Conservation (phyloP, 2,888 invertebrate genomes). For the Autographa gamma region DNA sequence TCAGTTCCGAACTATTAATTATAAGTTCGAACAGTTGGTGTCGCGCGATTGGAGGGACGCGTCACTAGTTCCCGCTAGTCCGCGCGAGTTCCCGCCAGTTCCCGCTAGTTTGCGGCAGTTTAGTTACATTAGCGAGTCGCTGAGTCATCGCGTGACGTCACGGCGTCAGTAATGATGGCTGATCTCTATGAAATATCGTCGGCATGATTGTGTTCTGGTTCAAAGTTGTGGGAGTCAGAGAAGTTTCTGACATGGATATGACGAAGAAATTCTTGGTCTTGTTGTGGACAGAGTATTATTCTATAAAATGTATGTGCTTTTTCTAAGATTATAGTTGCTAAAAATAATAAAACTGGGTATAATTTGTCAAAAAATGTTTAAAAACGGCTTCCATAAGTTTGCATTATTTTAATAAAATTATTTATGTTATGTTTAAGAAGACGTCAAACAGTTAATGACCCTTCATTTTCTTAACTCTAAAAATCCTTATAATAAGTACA, state of each 20-base stretch:
- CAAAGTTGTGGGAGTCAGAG: not conserved
- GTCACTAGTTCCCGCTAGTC: slow-evolving; percentile 38
- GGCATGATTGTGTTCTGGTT: not conserved
- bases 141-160: slow-evolving; percentile 33
- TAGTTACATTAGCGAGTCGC: slow-evolving; percentile 34
- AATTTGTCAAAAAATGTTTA: too few relatives aligned
- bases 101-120: slow-evolving; percentile 28
- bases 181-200: slow-evolving; percentile 2
- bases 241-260: not conserved
- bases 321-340: too few relatives aligned
- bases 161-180: slow-evolving; percentile 9
- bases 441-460: too few relatives aligned
- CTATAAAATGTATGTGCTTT: not conserved
- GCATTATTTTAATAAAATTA: too few relatives aligned
- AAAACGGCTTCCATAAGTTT: too few relatives aligned
- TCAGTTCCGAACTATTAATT: slow-evolving; percentile 52
- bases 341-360: too few relatives aligned
- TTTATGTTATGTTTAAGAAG: too few relatives aligned
- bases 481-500: not conserved
- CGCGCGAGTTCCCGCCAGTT: too few relatives aligned
- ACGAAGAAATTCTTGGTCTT: not conserved
- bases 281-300: not conserved
- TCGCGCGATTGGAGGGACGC: slow-evolving; percentile 38
- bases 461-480: too few relatives aligned
- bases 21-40: slow-evolving; percentile 51